These are phyloP conservation scores for Protodeltote pygarga DNA, from an alignment of 2,888 invertebrate genomes.

Conservation along the genomic window DNA sequence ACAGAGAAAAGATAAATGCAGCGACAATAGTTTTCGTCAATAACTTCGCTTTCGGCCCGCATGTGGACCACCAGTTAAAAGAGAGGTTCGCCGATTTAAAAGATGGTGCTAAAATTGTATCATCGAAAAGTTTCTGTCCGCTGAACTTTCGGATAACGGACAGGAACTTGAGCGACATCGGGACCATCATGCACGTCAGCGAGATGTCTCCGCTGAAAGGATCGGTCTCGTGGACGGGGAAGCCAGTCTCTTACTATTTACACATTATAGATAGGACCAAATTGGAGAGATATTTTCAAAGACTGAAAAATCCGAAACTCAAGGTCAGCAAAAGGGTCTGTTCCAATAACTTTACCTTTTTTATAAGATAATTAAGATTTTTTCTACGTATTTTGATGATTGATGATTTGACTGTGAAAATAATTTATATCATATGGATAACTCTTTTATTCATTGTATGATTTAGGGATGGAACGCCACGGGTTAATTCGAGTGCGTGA, in stretches of 20 bases:
- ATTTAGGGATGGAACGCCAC: not conserved
- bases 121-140: conserved; percentile 99
- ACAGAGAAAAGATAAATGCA: conserved; percentile 97
- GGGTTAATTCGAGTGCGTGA: no score
- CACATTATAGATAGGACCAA: conserved; percentile 99
- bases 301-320: conserved; percentile 95
- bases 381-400: conserved; percentile 12
- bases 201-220: conserved; percentile 98
- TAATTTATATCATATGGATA: conserved; percentile 1
- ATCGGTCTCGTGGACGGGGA: conserved; percentile 99
- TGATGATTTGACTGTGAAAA: conserved; percentile 19
- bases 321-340: conserved; percentile 88
- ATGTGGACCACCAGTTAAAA: conserved; percentile 98
- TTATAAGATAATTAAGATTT: conserved; percentile 37
- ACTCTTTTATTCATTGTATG: not conserved
- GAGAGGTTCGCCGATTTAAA: conserved; percentile 98
- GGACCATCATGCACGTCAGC: conserved; percentile 99
- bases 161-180: conserved; percentile 98
- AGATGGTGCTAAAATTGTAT: conserved; percentile 98
- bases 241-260: conserved; percentile 99
- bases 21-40: conserved; percentile 99
- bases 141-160: conserved; percentile 99
- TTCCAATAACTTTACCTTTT: conserved; percentile 67
- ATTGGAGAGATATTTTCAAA: conserved; percentile 98
- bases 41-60: conserved; percentile 99